A percentile compares a stretch with the other conserved stretches of the same genome.
Conservation (phyloP, 2,113 vertebrate genomes). For the Arothron firmamentum region DNA sequence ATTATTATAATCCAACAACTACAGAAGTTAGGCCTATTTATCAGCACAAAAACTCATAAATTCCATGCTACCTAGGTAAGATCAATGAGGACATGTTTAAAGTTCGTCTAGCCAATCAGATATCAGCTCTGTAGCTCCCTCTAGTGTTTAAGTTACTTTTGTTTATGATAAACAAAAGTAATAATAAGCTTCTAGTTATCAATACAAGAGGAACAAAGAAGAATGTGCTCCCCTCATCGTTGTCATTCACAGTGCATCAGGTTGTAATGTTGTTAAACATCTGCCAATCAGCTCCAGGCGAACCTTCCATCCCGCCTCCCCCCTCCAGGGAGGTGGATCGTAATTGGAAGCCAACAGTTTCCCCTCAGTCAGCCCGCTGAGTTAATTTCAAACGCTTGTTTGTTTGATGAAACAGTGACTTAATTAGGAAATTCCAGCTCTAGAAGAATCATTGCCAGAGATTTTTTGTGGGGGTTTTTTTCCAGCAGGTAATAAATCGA, state of each 20-base stretch:
- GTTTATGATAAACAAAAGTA: too few species aligned
- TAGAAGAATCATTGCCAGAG: slow-evolving; percentile 37
- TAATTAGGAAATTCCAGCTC: slow-evolving; percentile 39
- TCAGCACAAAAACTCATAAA: too few species aligned
- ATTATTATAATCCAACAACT: too few species aligned
- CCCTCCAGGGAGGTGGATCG: slow-evolving; percentile 12
- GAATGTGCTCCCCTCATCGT: too few species aligned
- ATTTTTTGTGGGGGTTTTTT: not conserved
- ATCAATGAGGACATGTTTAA: too few species aligned
- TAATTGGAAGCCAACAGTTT: slow-evolving; percentile 24
- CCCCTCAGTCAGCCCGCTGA: slow-evolving; percentile 24
- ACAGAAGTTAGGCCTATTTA: too few species aligned
- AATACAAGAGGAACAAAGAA: too few species aligned
- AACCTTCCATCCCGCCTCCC: slow-evolving; percentile 11
- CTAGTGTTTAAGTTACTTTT: too few species aligned
- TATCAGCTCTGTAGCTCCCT: slow-evolving; percentile 4
- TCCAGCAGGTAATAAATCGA: slow-evolving; percentile 46
- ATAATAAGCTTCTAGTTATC: too few species aligned
- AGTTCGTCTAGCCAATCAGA: too few species aligned
- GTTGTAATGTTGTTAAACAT: slow-evolving; percentile 32
- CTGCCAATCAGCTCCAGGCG: slow-evolving; percentile 41
- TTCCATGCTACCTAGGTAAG: too few species aligned
- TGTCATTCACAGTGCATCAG: slow-evolving; percentile 3
- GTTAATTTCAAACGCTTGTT: slow-evolving; percentile 40
- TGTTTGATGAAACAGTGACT: slow-evolving; percentile 48